Percentiles rank a stretch among this genome's conserved stretches.
These are phyloP conservation scores for Trachelus tabidus DNA, from an alignment of 2,888 invertebrate genomes.

Conservation along the genomic window DNA sequence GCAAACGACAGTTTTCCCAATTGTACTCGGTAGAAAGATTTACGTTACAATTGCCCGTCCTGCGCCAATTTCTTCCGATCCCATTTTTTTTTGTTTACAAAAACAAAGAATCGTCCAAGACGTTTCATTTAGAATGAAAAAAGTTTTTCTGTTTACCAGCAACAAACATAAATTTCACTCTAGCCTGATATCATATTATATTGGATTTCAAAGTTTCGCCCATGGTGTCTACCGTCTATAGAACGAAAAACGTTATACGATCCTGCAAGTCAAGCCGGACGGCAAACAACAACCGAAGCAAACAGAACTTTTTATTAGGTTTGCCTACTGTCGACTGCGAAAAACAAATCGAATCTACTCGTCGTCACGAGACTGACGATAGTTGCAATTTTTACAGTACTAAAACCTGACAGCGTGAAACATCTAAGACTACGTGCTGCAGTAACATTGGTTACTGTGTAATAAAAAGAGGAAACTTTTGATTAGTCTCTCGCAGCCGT, in stretches of 20 bases:
- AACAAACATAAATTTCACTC: slow-evolving; percentile 23
- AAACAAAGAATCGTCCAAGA: no score
- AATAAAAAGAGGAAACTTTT: neutral
- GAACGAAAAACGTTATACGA: neutral
- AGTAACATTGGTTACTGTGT: neutral
- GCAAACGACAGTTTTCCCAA: neutral
- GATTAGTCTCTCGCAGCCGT: neutral
- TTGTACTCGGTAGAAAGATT: neutral
- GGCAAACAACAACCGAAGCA: neutral
- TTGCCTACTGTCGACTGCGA: neutral
- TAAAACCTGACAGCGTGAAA: neutral
- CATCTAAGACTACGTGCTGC: neutral
- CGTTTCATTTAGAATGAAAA: neutral
- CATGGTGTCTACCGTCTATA: neutral
- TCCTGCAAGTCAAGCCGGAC: neutral
- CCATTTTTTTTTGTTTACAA: no score
- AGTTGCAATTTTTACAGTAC: neutral
- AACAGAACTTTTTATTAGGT: neutral
- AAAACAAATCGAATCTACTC: neutral
- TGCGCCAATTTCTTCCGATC: neutral
- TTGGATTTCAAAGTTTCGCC: slow-evolving; percentile 16
- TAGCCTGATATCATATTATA: slow-evolving; percentile 17
- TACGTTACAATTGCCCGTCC: neutral
- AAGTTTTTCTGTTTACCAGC: slow-evolving; percentile 13
- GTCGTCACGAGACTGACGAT: neutral